Percentiles rank a stretch among this genome's conserved stretches.
phyloP scores from a whole-genome alignment of 2,113 vertebrate species.

The Heterochromis multidens region DNA sequence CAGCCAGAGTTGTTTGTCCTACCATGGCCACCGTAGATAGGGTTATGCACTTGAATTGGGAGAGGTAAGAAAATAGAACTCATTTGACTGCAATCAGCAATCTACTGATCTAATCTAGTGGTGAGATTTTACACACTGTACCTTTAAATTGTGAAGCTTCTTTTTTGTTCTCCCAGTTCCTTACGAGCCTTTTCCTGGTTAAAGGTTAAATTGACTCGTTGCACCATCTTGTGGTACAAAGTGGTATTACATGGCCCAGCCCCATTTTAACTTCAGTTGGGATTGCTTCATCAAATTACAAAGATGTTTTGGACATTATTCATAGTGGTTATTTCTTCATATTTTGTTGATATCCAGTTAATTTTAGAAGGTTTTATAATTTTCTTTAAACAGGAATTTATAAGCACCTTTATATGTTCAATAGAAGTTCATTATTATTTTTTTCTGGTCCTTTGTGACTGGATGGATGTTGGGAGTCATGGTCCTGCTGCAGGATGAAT shows the following conservation, averaged over 20 bases:
- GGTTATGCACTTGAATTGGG: too few relatives aligned
- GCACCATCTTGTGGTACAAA: background rate
- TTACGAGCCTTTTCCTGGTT: too few relatives aligned
- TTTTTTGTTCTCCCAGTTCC: too few relatives aligned
- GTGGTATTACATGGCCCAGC: too few relatives aligned
- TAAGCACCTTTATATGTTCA: background rate
- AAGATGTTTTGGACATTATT: background rate
- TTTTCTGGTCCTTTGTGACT: background rate
- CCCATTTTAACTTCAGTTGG: background rate
- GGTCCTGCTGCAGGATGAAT: background rate
- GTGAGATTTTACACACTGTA: too few relatives aligned
- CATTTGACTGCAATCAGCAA: too few relatives aligned
- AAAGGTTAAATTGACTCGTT: too few relatives aligned
- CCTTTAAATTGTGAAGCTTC: too few relatives aligned
- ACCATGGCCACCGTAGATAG: too few relatives aligned
- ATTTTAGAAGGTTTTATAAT: background rate
- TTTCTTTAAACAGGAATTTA: background rate
- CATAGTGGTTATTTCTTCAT: background rate
- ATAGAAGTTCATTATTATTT: background rate
- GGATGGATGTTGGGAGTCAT: fast-evolving
- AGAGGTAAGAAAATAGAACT: too few relatives aligned
- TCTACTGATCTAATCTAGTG: too few relatives aligned
- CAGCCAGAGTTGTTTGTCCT: too few relatives aligned
- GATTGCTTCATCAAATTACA: background rate
- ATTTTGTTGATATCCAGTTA: background rate